Evolutionary conservation across 2,888 invertebrate genomes (phyloP).

Genomic region (Epiblema foenella): DNA sequence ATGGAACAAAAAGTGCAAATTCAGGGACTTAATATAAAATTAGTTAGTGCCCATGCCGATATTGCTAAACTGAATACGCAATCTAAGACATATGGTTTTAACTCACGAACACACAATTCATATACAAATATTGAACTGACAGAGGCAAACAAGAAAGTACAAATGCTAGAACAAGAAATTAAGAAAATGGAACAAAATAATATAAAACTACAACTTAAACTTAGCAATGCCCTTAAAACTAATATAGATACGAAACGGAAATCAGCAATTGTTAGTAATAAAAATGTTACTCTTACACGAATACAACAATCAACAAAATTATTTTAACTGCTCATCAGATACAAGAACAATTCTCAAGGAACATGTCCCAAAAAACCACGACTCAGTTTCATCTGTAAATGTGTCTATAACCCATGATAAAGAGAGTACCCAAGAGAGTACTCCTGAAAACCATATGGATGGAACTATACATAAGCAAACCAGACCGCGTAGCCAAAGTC

Average conservation of each 20-base stretch:
- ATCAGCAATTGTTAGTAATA: background rate
- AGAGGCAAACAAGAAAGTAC: background rate
- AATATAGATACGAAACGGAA: background rate
- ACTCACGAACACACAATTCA: background rate
- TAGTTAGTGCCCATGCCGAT: background rate
- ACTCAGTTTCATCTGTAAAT: background rate
- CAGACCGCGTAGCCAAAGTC: background rate
- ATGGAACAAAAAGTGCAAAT: background rate
- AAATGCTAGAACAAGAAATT: background rate
- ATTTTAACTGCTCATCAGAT: background rate
- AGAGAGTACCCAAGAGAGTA: background rate
- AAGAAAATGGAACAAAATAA: background rate
- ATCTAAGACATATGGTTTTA: background rate
- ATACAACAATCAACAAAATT: constrained; percentile 8
- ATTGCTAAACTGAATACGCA: background rate
- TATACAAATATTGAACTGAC: background rate
- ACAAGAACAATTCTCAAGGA: background rate
- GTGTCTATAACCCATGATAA: background rate
- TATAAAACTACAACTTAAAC: background rate
- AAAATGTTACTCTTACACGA: background rate
- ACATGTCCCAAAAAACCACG: background rate
- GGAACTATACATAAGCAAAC: background rate
- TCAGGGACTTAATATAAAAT: background rate
- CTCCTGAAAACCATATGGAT: background rate
- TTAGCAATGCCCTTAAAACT: background rate